Conservation (phyloP, 2,797 vertebrate genomes). For the Morelia viridis region DNA sequence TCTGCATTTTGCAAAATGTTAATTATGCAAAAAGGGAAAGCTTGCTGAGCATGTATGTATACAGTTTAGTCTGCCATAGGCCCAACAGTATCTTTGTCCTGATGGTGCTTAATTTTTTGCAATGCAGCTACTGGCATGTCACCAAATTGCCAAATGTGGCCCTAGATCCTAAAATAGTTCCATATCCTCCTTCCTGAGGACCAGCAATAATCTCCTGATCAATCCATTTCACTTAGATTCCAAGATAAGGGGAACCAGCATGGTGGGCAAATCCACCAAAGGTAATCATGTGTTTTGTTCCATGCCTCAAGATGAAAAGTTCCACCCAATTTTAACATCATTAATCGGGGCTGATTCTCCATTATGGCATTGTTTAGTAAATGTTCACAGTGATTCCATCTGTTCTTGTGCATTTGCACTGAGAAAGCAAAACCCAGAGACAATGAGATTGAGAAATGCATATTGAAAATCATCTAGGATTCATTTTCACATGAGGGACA, state of each 20-base stretch:
- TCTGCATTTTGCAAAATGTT: too few species aligned
- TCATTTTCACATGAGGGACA: slow-evolving; percentile 21
- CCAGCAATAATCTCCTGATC: background rate
- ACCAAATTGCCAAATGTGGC: background rate
- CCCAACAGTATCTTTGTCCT: background rate
- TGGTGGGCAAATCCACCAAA: background rate
- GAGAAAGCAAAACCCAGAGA: background rate
- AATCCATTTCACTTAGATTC: background rate
- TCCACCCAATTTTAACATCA: background rate
- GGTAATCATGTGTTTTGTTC: background rate
- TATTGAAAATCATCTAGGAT: slow-evolving; percentile 2
- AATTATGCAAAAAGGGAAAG: too few species aligned
- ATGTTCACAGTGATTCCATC: background rate
- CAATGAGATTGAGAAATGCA: slow-evolving; percentile 7
- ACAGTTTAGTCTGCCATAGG: background rate
- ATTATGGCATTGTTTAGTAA: background rate
- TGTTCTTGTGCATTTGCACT: background rate
- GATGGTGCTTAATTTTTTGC: background rate
- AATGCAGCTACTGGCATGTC: too few species aligned
- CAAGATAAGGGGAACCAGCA: too few species aligned
- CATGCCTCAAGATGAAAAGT: background rate
- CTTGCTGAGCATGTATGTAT: too few species aligned
- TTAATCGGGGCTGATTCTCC: background rate
- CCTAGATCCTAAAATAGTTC: background rate
- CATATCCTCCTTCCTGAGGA: background rate